phyloP scores from a whole-genome alignment of 2,888 invertebrate species.

The Protonemura montana region DNA sequence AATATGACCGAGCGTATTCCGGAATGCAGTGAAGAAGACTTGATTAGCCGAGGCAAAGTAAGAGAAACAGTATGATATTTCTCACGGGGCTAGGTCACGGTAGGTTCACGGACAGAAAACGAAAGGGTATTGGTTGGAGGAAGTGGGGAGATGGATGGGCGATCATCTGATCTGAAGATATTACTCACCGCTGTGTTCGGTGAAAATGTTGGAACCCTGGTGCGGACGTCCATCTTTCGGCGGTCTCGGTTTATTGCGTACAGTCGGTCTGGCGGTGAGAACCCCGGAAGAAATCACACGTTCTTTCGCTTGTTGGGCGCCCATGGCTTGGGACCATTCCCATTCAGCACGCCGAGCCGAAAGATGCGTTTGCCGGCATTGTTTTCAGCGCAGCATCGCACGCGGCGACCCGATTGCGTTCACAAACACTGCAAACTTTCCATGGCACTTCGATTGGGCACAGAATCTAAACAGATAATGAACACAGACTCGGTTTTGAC shows the following conservation, averaged over 20 bases:
- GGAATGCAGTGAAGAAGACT: too few species aligned
- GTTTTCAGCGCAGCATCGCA: conserved; percentile 48
- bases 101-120: neutral
- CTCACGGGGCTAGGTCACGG: neutral
- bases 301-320: conserved; percentile 94
- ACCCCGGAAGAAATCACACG: conserved; percentile 76
- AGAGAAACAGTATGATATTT: too few species aligned
- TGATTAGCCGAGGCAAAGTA: too few species aligned
- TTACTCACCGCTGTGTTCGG: conserved; percentile 90
- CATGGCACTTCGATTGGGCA: conserved; percentile 30
- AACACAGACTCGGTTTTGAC: conserved; percentile 37
- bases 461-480: conserved; percentile 14
- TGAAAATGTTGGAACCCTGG: conserved; percentile 90
- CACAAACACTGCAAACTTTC: neutral
- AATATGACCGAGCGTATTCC: too few species aligned
- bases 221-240: conserved; percentile 80
- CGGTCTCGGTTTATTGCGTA: conserved; percentile 72
- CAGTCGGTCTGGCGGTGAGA: conserved; percentile 56
- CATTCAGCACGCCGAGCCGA: conserved; percentile 55
- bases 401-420: conserved; percentile 41
- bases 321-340: conserved; percentile 70
- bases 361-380: conserved; percentile 55
- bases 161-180: neutral
- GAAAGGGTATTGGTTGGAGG: neutral
- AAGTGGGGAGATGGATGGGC: neutral